Evolutionary conservation across 2,113 vertebrate species (phyloP).

Genomic region (Colius striatus): DNA sequence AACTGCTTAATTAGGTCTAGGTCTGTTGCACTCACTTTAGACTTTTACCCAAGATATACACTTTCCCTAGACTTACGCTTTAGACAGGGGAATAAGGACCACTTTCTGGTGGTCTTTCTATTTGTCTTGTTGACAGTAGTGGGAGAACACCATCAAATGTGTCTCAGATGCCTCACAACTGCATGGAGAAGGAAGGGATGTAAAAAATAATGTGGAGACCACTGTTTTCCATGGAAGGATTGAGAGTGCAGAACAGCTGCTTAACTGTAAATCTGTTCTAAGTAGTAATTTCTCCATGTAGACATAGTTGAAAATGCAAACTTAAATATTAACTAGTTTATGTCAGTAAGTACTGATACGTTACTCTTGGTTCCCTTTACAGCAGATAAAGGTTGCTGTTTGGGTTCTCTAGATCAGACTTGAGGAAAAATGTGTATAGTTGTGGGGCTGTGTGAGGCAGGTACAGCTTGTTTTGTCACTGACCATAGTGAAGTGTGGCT

Average conservation of each 20-base stretch:
- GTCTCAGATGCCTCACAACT: neutral
- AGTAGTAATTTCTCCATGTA: neutral
- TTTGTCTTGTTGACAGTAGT: neutral
- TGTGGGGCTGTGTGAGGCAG: neutral
- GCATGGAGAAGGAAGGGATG: neutral
- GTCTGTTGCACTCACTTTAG: rapidly evolving
- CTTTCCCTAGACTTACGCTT: rapidly evolving
- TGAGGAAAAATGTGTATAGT: rapidly evolving
- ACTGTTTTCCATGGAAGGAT: neutral
- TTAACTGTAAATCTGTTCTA: neutral
- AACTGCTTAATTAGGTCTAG: neutral
- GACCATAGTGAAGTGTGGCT: too few relatives aligned
- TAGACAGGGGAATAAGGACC: neutral
- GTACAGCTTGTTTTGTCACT: neutral
- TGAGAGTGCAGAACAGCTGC: neutral
- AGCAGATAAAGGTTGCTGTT: neutral
- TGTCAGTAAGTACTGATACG: rapidly evolving
- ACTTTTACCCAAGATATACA: rapidly evolving
- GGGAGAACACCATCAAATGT: neutral
- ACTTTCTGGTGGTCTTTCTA: neutral
- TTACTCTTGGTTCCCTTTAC: neutral
- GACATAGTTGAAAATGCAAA: neutral
- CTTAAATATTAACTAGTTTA: neutral
- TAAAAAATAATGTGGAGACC: neutral
- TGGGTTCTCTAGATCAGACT: neutral